phyloP scores from a whole-genome alignment of 2,797 vertebrate genomes.

The Nasua narica region DNA sequence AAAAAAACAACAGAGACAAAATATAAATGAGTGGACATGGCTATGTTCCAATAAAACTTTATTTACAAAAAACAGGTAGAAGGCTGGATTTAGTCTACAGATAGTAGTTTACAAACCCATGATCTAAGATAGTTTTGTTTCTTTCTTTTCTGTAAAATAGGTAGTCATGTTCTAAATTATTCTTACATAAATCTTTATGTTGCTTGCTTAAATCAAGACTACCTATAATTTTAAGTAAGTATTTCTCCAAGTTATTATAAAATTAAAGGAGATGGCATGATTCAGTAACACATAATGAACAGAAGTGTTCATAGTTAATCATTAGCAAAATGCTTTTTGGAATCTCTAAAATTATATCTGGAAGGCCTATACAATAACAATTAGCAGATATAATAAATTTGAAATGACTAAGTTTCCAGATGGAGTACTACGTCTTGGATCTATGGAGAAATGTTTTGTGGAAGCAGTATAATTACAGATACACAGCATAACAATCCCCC shows the following conservation, averaged over 20 bases:
- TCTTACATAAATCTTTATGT: neutral
- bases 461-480: conserved; percentile 60
- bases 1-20: neutral
- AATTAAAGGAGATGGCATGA: conserved; percentile 46
- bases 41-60: neutral
- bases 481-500: conserved; percentile 8
- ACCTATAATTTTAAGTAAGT: conserved; percentile 36
- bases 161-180: neutral
- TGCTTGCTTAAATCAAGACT: conserved; percentile 20
- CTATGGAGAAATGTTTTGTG: conserved; percentile 55
- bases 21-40: neutral
- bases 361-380: conserved; percentile 65
- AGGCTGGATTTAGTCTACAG: neutral
- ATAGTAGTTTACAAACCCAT: neutral
- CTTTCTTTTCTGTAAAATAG: conserved; percentile 20
- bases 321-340: conserved; percentile 57
- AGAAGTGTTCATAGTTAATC: conserved; percentile 59
- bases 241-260: conserved; percentile 37
- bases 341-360: conserved; percentile 66
- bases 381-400: conserved; percentile 60
- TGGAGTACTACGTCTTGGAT: conserved; percentile 63
- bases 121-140: neutral
- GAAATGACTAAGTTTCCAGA: conserved; percentile 67
- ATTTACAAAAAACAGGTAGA: neutral
- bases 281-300: conserved; percentile 51